These are phyloP conservation scores for Rhingia rostrata DNA, from an alignment of 2,888 invertebrate genomes.

Conservation along the genomic window DNA sequence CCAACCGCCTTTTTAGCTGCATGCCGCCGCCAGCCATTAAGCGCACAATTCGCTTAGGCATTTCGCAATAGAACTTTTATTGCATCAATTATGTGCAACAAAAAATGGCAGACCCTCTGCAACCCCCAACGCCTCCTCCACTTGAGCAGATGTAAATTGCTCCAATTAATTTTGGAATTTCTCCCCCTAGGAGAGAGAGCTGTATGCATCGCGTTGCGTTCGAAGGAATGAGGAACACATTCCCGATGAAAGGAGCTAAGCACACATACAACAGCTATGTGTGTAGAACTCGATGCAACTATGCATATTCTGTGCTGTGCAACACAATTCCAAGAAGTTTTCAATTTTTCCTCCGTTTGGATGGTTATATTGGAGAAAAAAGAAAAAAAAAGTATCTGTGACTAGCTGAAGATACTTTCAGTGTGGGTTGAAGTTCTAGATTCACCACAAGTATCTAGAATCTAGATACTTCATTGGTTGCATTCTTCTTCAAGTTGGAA, in stretches of 20 bases:
- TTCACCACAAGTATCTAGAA: slow-evolving; percentile 31
- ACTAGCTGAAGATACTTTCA: neutral
- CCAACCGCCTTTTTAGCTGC: slow-evolving; percentile 45
- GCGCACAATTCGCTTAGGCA: slow-evolving; percentile 45
- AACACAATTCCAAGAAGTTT: slow-evolving; percentile 45
- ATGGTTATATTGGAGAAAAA: slow-evolving; percentile 4
- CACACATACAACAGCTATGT: neutral
- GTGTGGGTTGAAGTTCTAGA: slow-evolving; percentile 56
- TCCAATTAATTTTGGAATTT: slow-evolving; percentile 71
- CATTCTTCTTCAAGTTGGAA: slow-evolving; percentile 39
- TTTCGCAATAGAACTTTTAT: slow-evolving; percentile 57
- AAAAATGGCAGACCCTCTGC: slow-evolving; percentile 2
- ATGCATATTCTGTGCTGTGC: slow-evolving; percentile 44
- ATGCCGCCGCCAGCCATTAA: slow-evolving; percentile 45
- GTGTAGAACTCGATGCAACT: slow-evolving; percentile 34
- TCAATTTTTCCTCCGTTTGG: slow-evolving; percentile 11
- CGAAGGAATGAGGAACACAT: slow-evolving; percentile 64
- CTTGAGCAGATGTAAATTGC: slow-evolving; percentile 58
- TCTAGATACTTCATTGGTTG: slow-evolving; percentile 33
- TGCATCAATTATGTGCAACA: slow-evolving; percentile 48
- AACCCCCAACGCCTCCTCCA: slow-evolving; percentile 6
- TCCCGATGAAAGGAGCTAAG: slow-evolving; percentile 13
- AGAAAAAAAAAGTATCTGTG: neutral
- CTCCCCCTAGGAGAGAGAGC: slow-evolving; percentile 43
- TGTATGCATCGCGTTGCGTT: slow-evolving; percentile 19